Evolutionary conservation across 2,888 invertebrate genomes (phyloP), one percentile per base, ranked within the genome.

Genomic region (Amblyjoppa fuscipennis): DNA sequence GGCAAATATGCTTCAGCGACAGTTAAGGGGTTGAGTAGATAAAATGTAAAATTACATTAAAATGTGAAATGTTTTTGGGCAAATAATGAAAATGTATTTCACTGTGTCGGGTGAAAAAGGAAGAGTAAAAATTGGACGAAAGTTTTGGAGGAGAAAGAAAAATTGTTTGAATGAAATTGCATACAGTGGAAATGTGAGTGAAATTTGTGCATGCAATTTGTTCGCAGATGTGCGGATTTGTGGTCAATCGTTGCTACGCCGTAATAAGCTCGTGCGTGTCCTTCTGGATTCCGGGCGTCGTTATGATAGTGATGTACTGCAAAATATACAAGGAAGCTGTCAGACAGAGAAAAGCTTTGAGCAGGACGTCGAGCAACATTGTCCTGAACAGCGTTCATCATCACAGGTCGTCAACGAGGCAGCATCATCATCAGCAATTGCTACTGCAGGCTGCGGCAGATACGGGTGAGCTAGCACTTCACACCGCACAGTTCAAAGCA

Each of bases 231-330:
- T 98, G 98, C 93, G 96, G 96, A 53, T 98, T 98, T 93, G 97
- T 97, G 91, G 98, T 97, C 20, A 98, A 98, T 93, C 96, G 96
- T 93, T 96, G 97, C 51, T 98, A 98, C 93, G 98, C 98, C 9
- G 96, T 98, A 82, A 97, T 98, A 86, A 98, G 98, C 71, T 98
- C 98, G 83, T 97, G 97, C 88, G 97, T 98, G 56, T 98, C 98
- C 49, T 98, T 98, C 94, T 98, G 98, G 98, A 98, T 98, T 93
- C 98, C 98, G 5, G 98, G 98, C 89, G 94, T 98, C 79, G 98
- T 98, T 45, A 98, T 98, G 98, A 96, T 98, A 91, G 97, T 97
- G 68, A 98, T 98, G 97, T 98, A 98, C 94, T 98, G 96, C 94
- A 95, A 97, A 91, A 98, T 98, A 92, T 94, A 94, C 91, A 95